Conservation (phyloP, 2,888 invertebrate species). For the Liodrosophila aerea region DNA sequence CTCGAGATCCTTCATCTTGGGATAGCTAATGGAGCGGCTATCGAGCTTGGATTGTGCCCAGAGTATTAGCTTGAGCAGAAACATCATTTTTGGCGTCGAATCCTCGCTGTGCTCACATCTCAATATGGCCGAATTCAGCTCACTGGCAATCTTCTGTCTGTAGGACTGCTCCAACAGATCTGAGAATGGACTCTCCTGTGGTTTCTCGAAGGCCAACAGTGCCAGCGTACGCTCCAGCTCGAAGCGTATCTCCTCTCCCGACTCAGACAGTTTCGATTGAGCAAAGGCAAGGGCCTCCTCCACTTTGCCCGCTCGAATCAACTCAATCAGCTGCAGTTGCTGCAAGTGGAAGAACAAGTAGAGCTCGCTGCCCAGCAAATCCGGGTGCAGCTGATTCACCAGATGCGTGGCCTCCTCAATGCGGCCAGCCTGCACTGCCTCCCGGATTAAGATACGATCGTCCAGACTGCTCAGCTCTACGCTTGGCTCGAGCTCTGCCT, state of each 20-base stretch:
- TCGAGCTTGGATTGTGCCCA: conserved; percentile 98
- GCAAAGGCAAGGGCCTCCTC: conserved; percentile 94
- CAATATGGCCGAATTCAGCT: conserved; percentile 98
- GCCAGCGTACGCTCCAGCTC: conserved; percentile 97
- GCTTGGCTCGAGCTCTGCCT: conserved; percentile 92
- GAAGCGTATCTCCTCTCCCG: conserved; percentile 88
- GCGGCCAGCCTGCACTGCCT: conserved; percentile 95
- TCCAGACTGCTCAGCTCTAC: conserved; percentile 93
- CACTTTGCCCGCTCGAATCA: conserved; percentile 86
- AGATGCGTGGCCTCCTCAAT: conserved; percentile 96
- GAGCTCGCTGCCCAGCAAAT: conserved; percentile 96
- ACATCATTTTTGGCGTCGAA: conserved; percentile 95
- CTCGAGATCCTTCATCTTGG: conserved; percentile 96
- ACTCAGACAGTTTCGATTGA: conserved; percentile 92
- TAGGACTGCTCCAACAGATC: conserved; percentile 96
- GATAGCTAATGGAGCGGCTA: conserved; percentile 96
- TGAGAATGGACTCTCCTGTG: conserved; percentile 96
- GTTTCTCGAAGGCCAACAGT: conserved; percentile 97
- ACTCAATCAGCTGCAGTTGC: conserved; percentile 82
- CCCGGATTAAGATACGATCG: conserved; percentile 94
- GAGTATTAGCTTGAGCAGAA: conserved; percentile 93
- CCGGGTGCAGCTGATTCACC: conserved; percentile 97
- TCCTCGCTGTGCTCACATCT: conserved; percentile 96
- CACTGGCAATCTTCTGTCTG: conserved; percentile 98
- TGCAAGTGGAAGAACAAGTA: conserved; percentile 97